Evolutionary conservation across 1,140 invertebrate genomes (phyloP), one percentile per base, ranked within the genome.

Genomic region (Aphelinus atriplicis): DNA sequence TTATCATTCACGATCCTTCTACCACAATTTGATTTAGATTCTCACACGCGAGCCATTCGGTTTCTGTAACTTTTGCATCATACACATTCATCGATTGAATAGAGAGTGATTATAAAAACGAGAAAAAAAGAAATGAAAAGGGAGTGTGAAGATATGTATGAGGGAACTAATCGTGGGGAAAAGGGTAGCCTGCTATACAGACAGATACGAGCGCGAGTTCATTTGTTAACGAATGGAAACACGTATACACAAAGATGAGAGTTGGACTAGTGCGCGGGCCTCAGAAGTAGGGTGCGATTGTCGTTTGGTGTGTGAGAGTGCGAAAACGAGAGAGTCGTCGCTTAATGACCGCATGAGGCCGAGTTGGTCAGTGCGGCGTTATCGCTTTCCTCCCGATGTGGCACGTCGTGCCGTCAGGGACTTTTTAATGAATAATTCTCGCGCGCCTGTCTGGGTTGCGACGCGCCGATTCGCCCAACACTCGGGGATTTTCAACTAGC

Each of bases 311-410:
- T 26, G 64, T 53, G 50, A 4, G 63, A 58, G 75, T 73, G 63
- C 71, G 76, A 72, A 63, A 67, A 53, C 26, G 26, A 26, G 51
- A 53, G 51, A 53, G 9, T 53, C 51, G 51, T 75, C 79, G 82
- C 83, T 84, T 87, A 88, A 88, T 83, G 85, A 84, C 82, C 78
- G 82, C 62, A 75, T 79, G 76, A 53, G 47, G 66, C 51, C 26
- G 42, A 51, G 47, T 47, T 4, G 7, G 64, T 67, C 51, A 51
- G 65, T 68, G 78, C 79, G 66, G 76, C 79, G 84, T 88, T 88
- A 88, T 87, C 87, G 82, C 84, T 88, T 87, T 88, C 87, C 87
- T 85, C 83, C 82, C 83, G 82, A 88, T 83, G 84, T 87, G 84
- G 80, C 86, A 85, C 85, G 84, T 81, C 81, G 79, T 78, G 79